phyloP scores from a whole-genome alignment of 2,113 vertebrate species.

The Apodemus speciosus region DNA sequence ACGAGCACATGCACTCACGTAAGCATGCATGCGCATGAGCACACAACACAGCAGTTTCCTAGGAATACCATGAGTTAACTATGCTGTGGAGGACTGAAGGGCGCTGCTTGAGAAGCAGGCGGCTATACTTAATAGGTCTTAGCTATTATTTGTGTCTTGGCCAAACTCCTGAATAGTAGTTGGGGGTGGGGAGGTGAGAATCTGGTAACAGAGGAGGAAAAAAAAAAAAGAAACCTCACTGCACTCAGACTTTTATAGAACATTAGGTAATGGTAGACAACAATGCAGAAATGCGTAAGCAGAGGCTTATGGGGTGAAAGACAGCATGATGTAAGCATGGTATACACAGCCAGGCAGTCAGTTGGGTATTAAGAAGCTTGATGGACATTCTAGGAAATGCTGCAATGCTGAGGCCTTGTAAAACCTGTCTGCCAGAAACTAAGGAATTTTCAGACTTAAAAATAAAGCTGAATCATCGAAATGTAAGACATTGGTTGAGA shows the following conservation, averaged over 20 bases:
- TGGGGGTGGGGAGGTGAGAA: background rate
- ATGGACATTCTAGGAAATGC: background rate
- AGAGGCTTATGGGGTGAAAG: background rate
- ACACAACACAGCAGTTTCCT: background rate
- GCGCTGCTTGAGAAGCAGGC: background rate
- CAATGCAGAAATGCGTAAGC: background rate
- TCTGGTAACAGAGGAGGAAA: background rate
- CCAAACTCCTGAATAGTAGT: background rate
- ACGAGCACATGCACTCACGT: too few relatives aligned
- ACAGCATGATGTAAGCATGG: background rate
- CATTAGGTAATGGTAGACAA: background rate
- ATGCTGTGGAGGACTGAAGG: background rate
- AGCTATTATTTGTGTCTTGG: slow-evolving; percentile 13
- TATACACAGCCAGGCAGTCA: background rate
- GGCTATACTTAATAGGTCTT: background rate
- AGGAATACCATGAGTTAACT: background rate
- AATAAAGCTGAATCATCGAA: background rate
- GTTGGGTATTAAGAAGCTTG: background rate
- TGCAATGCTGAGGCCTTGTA: background rate
- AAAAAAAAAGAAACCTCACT: too few relatives aligned
- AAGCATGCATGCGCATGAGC: too few relatives aligned
- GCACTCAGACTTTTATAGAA: background rate
- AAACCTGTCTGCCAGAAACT: background rate
- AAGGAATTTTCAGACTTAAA: background rate
- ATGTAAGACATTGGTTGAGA: background rate